These are phyloP conservation scores for Esperia sulphurella DNA, from an alignment of 2,888 invertebrate genomes.

Conservation along the genomic window DNA sequence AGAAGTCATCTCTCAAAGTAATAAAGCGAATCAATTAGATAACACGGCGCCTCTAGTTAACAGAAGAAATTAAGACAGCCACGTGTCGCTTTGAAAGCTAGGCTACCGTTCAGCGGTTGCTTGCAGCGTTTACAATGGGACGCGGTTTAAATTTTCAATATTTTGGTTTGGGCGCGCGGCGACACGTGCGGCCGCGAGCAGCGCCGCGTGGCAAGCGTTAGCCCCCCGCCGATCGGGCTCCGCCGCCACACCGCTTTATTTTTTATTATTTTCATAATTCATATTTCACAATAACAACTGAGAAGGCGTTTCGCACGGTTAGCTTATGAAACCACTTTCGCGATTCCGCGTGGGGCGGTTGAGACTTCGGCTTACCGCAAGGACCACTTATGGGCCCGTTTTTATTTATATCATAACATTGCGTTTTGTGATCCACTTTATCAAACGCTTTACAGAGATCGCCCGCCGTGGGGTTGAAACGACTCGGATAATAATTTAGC, in stretches of 20 bases:
- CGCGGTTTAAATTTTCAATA: conserved; percentile 75
- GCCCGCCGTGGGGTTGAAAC: conserved; percentile 61
- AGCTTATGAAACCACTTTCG: conserved; percentile 70
- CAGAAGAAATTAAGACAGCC: conserved; percentile 62
- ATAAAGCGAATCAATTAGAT: conserved; percentile 40
- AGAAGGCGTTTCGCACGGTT: conserved; percentile 78
- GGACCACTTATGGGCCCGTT: conserved; percentile 68
- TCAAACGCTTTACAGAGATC: conserved; percentile 73
- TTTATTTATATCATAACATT: conserved; percentile 70
- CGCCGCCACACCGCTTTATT: conserved; percentile 48
- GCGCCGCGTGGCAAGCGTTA: conserved; percentile 66
- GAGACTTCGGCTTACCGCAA: conserved; percentile 63
- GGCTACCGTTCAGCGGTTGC: conserved; percentile 26
- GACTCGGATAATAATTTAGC: conserved; percentile 70
- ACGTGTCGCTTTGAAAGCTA: conserved; percentile 60
- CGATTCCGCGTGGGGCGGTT: conserved; percentile 30
- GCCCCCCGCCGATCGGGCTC: conserved; percentile 47
- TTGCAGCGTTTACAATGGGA: conserved; percentile 31
- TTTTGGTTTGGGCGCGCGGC: conserved; percentile 51
- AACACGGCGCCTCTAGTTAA: conserved; percentile 48
- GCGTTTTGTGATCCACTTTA: conserved; percentile 77
- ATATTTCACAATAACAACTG: conserved; percentile 76
- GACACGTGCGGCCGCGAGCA: conserved; percentile 73
- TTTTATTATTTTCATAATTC: conserved; percentile 80
- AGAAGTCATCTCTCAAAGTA: not conserved